Conservation (phyloP, 2,113 vertebrate genomes). For the Megaptera novaeangliae region DNA sequence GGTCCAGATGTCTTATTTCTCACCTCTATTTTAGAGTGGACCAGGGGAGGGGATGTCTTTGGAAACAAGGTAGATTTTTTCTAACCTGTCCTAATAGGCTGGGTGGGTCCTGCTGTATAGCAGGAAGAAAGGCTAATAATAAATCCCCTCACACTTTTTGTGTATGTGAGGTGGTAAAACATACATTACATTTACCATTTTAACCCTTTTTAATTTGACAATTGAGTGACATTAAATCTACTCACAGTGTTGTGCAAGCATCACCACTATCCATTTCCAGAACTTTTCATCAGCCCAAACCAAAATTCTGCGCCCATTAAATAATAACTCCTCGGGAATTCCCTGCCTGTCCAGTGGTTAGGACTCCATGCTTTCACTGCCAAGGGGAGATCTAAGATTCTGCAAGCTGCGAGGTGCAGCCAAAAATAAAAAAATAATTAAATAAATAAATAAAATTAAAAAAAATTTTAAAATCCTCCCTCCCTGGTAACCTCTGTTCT, state of each 20-base stretch:
- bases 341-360: not conserved
- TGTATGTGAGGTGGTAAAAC: not conserved
- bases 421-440: not conserved
- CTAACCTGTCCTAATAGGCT: not conserved
- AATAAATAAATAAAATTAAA: not conserved
- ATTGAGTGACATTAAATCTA: not conserved
- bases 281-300: not conserved
- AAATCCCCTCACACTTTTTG: not conserved
- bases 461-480: not conserved
- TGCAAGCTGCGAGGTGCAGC: not conserved
- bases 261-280: not conserved
- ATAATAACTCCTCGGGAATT: not conserved
- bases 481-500: not conserved
- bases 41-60: not conserved
- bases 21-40: not conserved
- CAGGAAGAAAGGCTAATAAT: not conserved
- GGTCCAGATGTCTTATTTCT: not conserved
- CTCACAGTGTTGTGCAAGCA: not conserved
- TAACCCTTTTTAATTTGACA: not conserved
- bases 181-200: not conserved
- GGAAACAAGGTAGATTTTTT: not conserved
- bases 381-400: not conserved
- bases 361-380: not conserved
- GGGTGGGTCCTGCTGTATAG: not conserved
- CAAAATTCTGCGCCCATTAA: not conserved